phyloP scores from a whole-genome alignment of 2,888 invertebrate genomes.

The Epistrophella euchroma region DNA sequence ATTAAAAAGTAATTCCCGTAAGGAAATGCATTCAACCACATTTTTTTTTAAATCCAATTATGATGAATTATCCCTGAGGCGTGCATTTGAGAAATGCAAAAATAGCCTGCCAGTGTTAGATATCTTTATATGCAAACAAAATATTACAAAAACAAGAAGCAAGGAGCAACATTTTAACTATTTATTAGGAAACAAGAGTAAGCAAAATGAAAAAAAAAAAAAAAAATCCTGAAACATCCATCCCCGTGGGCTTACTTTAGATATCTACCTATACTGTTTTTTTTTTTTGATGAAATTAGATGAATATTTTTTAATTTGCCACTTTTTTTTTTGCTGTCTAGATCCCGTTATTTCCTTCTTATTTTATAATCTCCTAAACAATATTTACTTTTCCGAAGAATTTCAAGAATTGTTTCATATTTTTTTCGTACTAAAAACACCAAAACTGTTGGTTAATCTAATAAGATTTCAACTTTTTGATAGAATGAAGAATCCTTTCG shows the following conservation, averaged over 20 bases:
- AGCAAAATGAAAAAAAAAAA: background rate
- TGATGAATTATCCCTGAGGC: slow-evolving; percentile 2
- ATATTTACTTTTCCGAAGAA: background rate
- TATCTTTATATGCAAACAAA: background rate
- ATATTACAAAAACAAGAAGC: background rate
- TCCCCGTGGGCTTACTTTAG: background rate
- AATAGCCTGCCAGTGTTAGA: background rate
- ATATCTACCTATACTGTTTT: background rate
- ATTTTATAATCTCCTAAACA: background rate
- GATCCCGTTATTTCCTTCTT: background rate
- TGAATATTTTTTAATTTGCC: background rate
- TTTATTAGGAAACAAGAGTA: background rate
- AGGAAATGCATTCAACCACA: background rate
- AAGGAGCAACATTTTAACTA: background rate
- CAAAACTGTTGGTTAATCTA: background rate
- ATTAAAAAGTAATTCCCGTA: background rate
- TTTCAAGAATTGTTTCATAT: background rate
- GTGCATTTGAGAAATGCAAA: background rate
- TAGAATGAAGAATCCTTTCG: background rate
- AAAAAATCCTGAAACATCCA: background rate
- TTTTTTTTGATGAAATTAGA: background rate
- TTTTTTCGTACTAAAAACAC: background rate
- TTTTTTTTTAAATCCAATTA: background rate
- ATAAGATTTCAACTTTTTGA: background rate
- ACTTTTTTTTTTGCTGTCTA: background rate